Evolutionary conservation across 1,140 invertebrate species (phyloP), one percentile per base, ranked within the genome.

Genomic region (Zaprionus taronus): DNA sequence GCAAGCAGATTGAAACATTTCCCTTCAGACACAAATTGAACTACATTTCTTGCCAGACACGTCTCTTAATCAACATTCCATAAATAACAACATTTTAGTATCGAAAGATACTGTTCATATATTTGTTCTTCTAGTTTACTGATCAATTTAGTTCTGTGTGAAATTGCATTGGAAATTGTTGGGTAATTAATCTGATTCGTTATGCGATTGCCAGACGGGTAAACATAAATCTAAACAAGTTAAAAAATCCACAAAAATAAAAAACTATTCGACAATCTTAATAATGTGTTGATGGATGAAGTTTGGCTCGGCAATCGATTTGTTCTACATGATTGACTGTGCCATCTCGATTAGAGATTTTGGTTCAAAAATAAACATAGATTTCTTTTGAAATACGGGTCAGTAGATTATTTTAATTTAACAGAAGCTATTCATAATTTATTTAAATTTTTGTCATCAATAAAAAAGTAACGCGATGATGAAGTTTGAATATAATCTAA

Each of bases 11-110:
- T 80, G 75, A 86, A 87, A 79, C 80, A 71, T 87, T 65, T 65
- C 47, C 12, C 44, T 9, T 17, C 71, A 68, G 53, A n/a, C 73
- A 84, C 81, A 81, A 84, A 84, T 79, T 84, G 82, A 62, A 67
- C 60, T 66, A 71, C 38, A 56, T 49, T 58, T 47, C n/a, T 56
- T 72, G 78, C 71, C 53, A 61, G 24, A 28, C 62, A 36, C 65
- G 76, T 58, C 61, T 57, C 56, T 87, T 72, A 90, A 89, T 90
- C 85, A 82, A 85, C 79, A 89, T 90, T 90, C 85, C 84, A 89
- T 84, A 89, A 89, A 90, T 85, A 75, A 56, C 47, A n/a, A 28
- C 57, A 85, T 76, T 87, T 83, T 72, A 72, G 63, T 31, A 77
- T 73, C 28, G 47, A 14, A 28, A 36, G 60, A 31, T 5, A n/a